These are phyloP conservation scores for Euzetes globulus DNA, from an alignment of 2,888 invertebrate species.

Conservation along the genomic window DNA sequence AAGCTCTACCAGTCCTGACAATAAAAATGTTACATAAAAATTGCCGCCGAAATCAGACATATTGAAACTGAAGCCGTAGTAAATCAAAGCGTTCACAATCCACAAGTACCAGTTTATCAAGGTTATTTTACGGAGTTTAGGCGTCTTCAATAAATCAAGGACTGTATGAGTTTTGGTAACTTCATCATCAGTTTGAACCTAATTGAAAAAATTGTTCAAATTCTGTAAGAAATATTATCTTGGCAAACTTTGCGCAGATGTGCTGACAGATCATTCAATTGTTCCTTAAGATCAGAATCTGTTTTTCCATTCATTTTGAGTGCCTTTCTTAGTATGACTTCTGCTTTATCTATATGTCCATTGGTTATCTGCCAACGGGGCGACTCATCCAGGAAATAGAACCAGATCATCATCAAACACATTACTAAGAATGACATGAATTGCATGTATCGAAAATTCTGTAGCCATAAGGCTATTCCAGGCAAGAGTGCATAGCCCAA, in stretches of 20 bases:
- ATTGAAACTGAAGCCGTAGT: slow-evolving; percentile 73
- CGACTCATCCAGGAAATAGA: slow-evolving; percentile 27
- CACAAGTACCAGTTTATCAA: slow-evolving; percentile 41
- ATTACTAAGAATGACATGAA: neutral
- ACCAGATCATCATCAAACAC: neutral
- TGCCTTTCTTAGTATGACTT: slow-evolving; percentile 2
- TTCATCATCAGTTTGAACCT: neutral
- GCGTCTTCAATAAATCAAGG: slow-evolving; percentile 19
- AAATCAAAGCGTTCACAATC: slow-evolving; percentile 77
- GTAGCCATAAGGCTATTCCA: neutral
- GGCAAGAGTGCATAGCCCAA: slow-evolving; percentile 27
- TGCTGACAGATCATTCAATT: slow-evolving; percentile 12
- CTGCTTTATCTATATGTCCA: slow-evolving; percentile 18
- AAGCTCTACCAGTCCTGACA: slow-evolving; percentile 69
- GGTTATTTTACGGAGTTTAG: slow-evolving; percentile 23
- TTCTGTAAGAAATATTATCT: neutral
- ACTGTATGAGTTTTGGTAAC: neutral
- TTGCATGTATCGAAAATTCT: slow-evolving; percentile 19
- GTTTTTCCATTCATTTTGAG: slow-evolving; percentile 11
- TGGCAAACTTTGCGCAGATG: neutral
- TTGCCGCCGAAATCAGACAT: slow-evolving; percentile 70
- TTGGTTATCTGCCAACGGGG: slow-evolving; percentile 34
- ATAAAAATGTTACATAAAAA: slow-evolving; percentile 68
- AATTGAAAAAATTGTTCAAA: neutral
- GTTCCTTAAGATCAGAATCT: neutral